Evolutionary conservation across 2,888 invertebrate species (phyloP), one percentile per base, ranked within the genome.

Genomic region (Panzeria rudis): DNA sequence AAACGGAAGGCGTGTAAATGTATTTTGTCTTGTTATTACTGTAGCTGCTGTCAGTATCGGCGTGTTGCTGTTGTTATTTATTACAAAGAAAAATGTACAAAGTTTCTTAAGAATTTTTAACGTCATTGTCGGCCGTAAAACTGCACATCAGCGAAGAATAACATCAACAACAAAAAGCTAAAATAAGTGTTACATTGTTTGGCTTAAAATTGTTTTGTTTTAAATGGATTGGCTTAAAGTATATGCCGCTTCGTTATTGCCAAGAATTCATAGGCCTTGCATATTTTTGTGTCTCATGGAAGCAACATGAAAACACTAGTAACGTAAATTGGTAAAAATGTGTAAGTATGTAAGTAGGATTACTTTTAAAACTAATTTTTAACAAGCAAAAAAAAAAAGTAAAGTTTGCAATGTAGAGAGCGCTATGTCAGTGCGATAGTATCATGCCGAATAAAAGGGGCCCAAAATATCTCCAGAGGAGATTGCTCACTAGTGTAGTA

Each of bases 1-100:
- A 83, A 83, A 61, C 83, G 83, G 83, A 83, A 72, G 66, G 61
- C 35, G 72, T 83, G 41, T 68, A 78, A 83, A 78, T 78, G 66
- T 72, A 61, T 72, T 66, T 69, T 72, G 61, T 52, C 62, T 52
- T 78, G 41, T 78, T 71, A 61, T 68, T 73, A 23, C 61, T 59
- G 25, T 54, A 47, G 41, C n/a, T 50, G 32, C 50, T 59, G 64
- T 38, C 32, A 35, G 20, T 56, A 32, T 15, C 62, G 25, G 44
- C 56, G 41, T 72, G 50, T 71, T 71, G 59, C 62, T 59, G 54
- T 23, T 41, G 47, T 50, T 75, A 61, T 52, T 75, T 32, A 68
- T 56, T 41, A 59, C n/a, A n/a, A 25, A 15, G 23, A 44, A 69
- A 75, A 81, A 61, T 61, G 15, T 56, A 0, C 13, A 83, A 83